These are phyloP conservation scores for Oncorhynchus gorbuscha DNA, from an alignment of 2,113 vertebrate genomes.

Conservation along the genomic window DNA sequence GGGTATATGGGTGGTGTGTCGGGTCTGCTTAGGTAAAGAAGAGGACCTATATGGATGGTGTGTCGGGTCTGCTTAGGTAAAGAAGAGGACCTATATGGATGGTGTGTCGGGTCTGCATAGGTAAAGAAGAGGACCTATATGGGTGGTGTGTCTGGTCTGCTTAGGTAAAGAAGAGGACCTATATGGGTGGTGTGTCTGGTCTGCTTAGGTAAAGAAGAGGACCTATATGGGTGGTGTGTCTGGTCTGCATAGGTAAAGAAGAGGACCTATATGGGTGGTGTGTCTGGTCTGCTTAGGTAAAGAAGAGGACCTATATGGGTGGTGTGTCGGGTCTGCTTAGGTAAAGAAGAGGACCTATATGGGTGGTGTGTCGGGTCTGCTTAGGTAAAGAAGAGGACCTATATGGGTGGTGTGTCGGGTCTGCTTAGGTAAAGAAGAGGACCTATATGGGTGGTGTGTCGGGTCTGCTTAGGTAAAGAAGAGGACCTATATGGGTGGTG, in stretches of 20 bases:
- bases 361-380: too few species aligned
- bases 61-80: too few species aligned
- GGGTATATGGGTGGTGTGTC: not conserved
- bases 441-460: slow-evolving; percentile 7
- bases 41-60: slow-evolving; percentile 21
- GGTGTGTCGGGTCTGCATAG: too few species aligned
- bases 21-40: too few species aligned
- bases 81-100: slow-evolving; percentile 22
- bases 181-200: not conserved
- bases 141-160: too few species aligned
- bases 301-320: slow-evolving; percentile 22
- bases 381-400: slow-evolving; percentile 20
- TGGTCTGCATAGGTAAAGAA: too few species aligned
- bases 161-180: slow-evolving; percentile 20
- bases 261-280: slow-evolving; percentile 22
- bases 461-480: too few species aligned
- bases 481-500: slow-evolving; percentile 22
- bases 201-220: slow-evolving; percentile 2
- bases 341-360: slow-evolving; percentile 21
- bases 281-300: too few species aligned
- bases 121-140: slow-evolving; percentile 21
- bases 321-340: too few species aligned
- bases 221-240: slow-evolving; percentile 7
- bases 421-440: slow-evolving; percentile 2
- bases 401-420: not conserved